These are phyloP conservation scores for Drosophila algonquin DNA, from an alignment of 2,888 invertebrate species.

Conservation along the genomic window DNA sequence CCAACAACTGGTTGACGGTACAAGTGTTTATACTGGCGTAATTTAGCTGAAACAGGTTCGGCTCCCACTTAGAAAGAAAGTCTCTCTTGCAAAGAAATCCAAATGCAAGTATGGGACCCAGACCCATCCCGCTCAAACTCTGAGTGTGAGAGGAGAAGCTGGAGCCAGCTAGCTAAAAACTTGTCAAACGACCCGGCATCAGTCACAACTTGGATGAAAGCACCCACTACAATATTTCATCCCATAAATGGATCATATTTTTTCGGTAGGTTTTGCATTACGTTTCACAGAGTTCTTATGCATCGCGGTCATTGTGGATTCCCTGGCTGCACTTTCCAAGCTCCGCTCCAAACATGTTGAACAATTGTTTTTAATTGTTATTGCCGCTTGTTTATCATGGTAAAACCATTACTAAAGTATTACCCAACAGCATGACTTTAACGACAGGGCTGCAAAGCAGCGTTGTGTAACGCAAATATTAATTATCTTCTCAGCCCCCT, in stretches of 20 bases:
- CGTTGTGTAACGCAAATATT: neutral
- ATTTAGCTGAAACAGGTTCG: slow-evolving; percentile 51
- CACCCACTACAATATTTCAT: slow-evolving; percentile 55
- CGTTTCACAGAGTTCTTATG: no score
- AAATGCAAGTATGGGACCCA: slow-evolving; percentile 1
- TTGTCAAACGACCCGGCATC: slow-evolving; percentile 3
- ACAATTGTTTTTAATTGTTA: slow-evolving; percentile 14
- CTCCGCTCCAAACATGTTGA: neutral
- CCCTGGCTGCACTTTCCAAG: neutral
- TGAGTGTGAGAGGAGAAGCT: slow-evolving; percentile 47
- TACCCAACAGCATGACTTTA: slow-evolving; percentile 33
- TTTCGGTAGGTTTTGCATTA: neutral
- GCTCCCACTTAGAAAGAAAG: slow-evolving; percentile 70
- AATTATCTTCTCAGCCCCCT: neutral
- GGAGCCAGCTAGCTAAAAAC: neutral
- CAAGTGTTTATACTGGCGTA: slow-evolving; percentile 25
- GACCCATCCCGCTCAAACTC: slow-evolving; percentile 39
- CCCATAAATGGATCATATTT: slow-evolving; percentile 11
- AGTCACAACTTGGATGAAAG: slow-evolving; percentile 44
- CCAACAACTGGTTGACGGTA: slow-evolving; percentile 62
- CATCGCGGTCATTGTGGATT: neutral
- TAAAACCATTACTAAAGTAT: slow-evolving; percentile 14
- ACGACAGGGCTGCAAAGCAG: slow-evolving; percentile 1
- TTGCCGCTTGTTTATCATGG: neutral
- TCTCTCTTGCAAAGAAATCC: slow-evolving; percentile 29